Base-by-base conservation (phyloP, 2,113 vertebrate species). In the Perccottus glenii region DNA sequence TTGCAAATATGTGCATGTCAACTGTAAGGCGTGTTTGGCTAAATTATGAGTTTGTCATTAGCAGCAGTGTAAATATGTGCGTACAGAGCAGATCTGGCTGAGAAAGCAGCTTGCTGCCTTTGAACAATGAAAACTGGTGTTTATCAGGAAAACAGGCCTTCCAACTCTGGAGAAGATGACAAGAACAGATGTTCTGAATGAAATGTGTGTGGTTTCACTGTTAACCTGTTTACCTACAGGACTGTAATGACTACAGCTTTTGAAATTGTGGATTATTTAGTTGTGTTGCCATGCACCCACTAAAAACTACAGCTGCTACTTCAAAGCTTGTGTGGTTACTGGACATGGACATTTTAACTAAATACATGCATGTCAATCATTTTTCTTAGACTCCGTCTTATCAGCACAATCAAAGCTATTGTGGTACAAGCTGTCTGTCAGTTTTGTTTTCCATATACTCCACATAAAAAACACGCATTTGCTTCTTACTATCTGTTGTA, bases 31-130 rank as follows among this genome's bases (percentile, higher is more conserved):
- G 14, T 53, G 60, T 86, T 72, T 81, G 82, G 78, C 62, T 70
- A 70, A 90, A 78, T 82, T 66, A 67, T 60, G 67, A 38, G 50
- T 68, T 81, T 77, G 82, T 90, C 78, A 85, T 87, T 89, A 86
- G 86, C 57, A 48, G 11, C 55, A 58, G 62, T 60, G 68, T 82
- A 84, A 82, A 85, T 88, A 83, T 87, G 76, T 71, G 50, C 75
- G 70, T 62, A 67, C 14, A 3, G 69, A 59, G 68, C 78, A 73
- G 64, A 78, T 80, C 82, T 82, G 67, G 77, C 78, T 86, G 73
- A 78, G 72, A 77, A 80, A 84, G 72, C 83, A 78, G 81, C 62
- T 64, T 73, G 51, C 47, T 70, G 64, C 82, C 73, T 91, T 87
- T 88, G 79, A 85, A 88, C 77, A 85, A 69, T 72, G 63, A 85